phyloP scores from a whole-genome alignment of 30 jellyfish, hydroid and myxozoan species.

The Mastigias papua region DNA sequence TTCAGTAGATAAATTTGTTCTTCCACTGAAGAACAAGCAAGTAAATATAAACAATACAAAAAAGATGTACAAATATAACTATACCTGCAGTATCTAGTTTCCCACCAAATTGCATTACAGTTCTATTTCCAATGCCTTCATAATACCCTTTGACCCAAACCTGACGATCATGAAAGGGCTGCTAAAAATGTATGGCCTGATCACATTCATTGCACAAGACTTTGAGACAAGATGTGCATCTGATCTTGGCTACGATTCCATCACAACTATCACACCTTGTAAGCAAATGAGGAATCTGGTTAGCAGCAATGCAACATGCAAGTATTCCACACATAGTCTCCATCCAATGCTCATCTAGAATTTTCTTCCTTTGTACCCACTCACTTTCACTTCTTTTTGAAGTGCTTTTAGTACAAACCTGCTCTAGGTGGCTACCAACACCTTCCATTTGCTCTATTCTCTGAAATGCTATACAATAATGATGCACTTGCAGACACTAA shows the following conservation, averaged over 20 bases:
- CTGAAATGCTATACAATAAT: not conserved
- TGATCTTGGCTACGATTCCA: not conserved
- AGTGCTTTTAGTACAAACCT: not conserved
- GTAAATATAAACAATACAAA: too few relatives aligned
- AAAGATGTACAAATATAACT: not conserved
- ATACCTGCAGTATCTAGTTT: not conserved
- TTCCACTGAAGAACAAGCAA: not conserved
- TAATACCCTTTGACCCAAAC: constrained; percentile 40
- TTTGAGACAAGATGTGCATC: constrained; percentile 22
- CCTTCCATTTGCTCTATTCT: not conserved
- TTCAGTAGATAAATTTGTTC: not conserved
- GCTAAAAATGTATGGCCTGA: not conserved
- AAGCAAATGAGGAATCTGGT: not conserved
- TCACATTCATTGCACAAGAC: constrained; percentile 22
- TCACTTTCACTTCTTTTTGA: not conserved
- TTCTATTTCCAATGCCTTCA: constrained; percentile 8
- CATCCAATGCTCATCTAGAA: not conserved
- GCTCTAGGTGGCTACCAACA: not conserved
- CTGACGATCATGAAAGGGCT: constrained; percentile 32
- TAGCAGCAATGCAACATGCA: not conserved
- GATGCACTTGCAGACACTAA: not conserved
- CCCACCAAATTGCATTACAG: not conserved
- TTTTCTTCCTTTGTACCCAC: not conserved
- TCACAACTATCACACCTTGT: constrained; percentile 9
- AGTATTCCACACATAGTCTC: not conserved